Evolutionary conservation across 1,140 invertebrate genomes (phyloP).

Genomic region (Zaprionus kolodkinae): DNA sequence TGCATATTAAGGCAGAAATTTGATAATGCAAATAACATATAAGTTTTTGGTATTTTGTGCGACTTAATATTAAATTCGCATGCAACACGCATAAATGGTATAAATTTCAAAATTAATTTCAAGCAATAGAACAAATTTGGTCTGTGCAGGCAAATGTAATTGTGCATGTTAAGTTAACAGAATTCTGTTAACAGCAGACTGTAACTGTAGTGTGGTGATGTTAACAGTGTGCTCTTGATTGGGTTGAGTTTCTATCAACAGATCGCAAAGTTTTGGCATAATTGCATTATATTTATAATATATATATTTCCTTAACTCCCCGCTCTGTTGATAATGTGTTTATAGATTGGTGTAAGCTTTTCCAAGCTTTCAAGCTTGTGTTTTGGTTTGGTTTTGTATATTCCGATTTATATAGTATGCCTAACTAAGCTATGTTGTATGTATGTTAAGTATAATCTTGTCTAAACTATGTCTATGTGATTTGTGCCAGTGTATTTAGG

Average conservation of each 20-base stretch:
- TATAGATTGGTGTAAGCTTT: not conserved
- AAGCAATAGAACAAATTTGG: too few relatives aligned
- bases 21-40: constrained; percentile 50
- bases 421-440: constrained; percentile 47
- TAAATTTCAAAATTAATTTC: constrained; percentile 30
- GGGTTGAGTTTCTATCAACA: constrained; percentile 29
- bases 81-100: constrained; percentile 31
- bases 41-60: constrained; percentile 6
- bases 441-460: constrained; percentile 52
- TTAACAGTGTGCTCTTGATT: constrained; percentile 26
- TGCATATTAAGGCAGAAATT: constrained; percentile 61
- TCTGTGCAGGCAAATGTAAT: not conserved
- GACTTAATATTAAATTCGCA: constrained; percentile 16
- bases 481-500: constrained; percentile 36
- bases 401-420: constrained; percentile 32
- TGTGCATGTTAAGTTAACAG: not conserved
- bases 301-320: constrained; percentile 5
- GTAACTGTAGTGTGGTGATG: constrained; percentile 59
- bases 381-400: constrained; percentile 27
- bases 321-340: constrained; percentile 25
- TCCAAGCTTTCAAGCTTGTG: not conserved
- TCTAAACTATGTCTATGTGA: not conserved
- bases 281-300: not conserved
- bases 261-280: constrained; percentile 24
- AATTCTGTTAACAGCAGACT: constrained; percentile 30